phyloP scores from a whole-genome alignment of 2,797 vertebrate genomes.

The Betta splendens region DNA sequence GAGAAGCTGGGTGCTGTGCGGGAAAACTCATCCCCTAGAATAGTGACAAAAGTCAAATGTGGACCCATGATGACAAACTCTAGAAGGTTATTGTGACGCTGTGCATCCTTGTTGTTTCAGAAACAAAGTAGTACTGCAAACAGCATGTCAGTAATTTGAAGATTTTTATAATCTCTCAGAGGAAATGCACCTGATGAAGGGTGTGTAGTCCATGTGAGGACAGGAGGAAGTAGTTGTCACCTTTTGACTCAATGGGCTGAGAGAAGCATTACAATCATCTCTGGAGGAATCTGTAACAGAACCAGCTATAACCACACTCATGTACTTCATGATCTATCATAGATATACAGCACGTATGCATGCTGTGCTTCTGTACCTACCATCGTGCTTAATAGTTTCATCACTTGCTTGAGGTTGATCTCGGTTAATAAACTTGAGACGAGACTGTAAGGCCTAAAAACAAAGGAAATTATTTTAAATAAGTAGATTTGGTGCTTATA shows the following conservation, averaged over 20 bases:
- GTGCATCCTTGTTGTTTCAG: neutral
- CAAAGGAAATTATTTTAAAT: too few species aligned
- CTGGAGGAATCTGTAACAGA: constrained; percentile 40
- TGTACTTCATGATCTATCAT: neutral
- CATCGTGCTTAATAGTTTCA: constrained; percentile 11
- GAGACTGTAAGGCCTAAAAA: constrained; percentile 85
- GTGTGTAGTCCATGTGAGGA: constrained; percentile 54
- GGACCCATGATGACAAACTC: too few species aligned
- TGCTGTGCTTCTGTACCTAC: too few species aligned
- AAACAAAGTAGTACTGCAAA: too few species aligned
- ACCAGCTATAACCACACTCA: constrained; percentile 14
- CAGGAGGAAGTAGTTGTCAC: neutral
- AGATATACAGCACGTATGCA: neutral
- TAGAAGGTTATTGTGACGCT: neutral
- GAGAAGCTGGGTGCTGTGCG: too few species aligned
- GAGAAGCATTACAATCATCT: constrained; percentile 14
- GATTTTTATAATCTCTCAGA: too few species aligned
- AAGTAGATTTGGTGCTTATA: neutral
- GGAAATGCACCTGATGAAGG: constrained; percentile 66
- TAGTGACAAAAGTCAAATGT: too few species aligned
- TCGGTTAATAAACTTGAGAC: constrained; percentile 80
- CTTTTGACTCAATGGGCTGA: constrained; percentile 28
- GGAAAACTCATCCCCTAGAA: too few species aligned
- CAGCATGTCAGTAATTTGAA: too few species aligned
- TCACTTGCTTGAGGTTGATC: constrained; percentile 41